A percentile compares a stretch with the other conserved stretches of the same genome.
These are phyloP conservation scores for Hylomyscus alleni DNA, from an alignment of 2,797 vertebrate species.

Conservation along the genomic window DNA sequence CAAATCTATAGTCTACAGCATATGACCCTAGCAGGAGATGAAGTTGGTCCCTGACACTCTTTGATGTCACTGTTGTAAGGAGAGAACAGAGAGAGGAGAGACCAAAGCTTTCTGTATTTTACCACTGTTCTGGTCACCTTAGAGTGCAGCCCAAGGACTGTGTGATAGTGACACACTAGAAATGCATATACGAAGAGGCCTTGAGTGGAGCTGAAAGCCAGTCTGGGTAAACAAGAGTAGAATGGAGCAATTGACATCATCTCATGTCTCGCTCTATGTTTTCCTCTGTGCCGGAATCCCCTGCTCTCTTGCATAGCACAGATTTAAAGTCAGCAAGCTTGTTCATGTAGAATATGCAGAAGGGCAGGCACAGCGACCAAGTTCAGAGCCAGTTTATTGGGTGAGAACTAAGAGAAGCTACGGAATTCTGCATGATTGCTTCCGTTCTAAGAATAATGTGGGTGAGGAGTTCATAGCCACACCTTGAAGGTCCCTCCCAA, in stretches of 20 bases:
- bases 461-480: neutral
- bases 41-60: conserved; percentile 91
- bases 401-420: neutral
- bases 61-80: conserved; percentile 93
- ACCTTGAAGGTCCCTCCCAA: neutral
- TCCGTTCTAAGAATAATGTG: neutral
- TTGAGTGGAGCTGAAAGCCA: conserved; percentile 93
- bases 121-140: conserved; percentile 91
- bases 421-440: neutral
- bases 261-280: neutral
- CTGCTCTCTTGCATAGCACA: neutral
- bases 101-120: conserved; percentile 94
- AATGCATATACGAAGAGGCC: conserved; percentile 95
- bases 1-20: conserved; percentile 93
- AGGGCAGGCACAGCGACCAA: neutral
- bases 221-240: conserved; percentile 93
- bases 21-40: conserved; percentile 91
- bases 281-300: neutral
- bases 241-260: rapidly evolving
- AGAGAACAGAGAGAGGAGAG: conserved; percentile 96
- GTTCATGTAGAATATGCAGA: no score
- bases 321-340: neutral
- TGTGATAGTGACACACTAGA: conserved; percentile 96
- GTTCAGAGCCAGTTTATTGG: neutral
- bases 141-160: conserved; percentile 92